These are phyloP conservation scores for Anguilla pacifica DNA, from an alignment of 2,797 vertebrate genomes.

Conservation along the genomic window DNA sequence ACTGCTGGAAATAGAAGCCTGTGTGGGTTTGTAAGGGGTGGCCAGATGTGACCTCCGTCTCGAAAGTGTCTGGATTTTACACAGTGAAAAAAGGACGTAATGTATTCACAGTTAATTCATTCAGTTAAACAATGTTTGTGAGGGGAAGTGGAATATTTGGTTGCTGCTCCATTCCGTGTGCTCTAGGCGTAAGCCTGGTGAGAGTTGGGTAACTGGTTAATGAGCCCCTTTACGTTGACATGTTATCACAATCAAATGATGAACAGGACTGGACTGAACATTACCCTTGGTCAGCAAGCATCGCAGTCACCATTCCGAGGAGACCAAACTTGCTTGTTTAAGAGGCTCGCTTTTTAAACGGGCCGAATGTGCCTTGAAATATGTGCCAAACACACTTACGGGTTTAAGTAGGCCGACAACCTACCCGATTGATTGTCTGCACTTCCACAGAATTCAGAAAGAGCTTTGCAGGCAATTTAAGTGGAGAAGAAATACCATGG, in stretches of 20 bases:
- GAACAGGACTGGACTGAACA: background rate
- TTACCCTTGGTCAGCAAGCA: background rate
- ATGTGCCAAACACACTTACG: background rate
- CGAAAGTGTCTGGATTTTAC: conserved; percentile 7
- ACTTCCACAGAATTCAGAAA: background rate
- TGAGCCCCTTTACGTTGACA: background rate
- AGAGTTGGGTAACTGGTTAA: background rate
- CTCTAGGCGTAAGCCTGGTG: background rate
- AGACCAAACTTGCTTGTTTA: background rate
- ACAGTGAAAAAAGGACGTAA: background rate
- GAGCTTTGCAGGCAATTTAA: background rate
- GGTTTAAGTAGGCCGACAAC: background rate
- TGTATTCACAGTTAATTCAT: background rate
- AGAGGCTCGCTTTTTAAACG: background rate
- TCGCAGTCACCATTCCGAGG: background rate
- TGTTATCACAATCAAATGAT: background rate
- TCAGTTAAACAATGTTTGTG: background rate
- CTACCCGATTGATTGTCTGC: background rate
- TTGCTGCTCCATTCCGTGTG: background rate
- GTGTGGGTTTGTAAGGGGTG: conserved; percentile 22
- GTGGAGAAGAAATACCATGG: background rate
- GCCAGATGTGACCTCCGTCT: background rate
- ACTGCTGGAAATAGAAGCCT: background rate
- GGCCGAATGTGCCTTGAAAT: background rate
- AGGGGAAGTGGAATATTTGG: conserved; percentile 29